These are phyloP conservation scores for Amblyopsis rosae DNA, from an alignment of 2,113 vertebrate species.

Conservation along the genomic window DNA sequence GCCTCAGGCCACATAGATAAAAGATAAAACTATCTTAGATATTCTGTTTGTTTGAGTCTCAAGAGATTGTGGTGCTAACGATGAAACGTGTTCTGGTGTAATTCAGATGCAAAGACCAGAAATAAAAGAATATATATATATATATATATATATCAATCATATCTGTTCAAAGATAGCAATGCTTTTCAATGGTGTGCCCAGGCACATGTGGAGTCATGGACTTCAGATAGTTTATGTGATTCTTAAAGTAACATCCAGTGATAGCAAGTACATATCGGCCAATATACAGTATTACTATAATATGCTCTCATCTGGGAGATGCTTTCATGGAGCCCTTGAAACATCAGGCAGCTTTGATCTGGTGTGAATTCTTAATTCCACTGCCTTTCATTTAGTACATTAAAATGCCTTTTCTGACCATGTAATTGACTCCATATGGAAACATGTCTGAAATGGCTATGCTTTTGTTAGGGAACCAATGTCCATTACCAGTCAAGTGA, in stretches of 20 bases:
- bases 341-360: slow-evolving; percentile 44
- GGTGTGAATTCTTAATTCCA: slow-evolving; percentile 41
- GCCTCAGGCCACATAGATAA: slow-evolving; percentile 22
- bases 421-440: slow-evolving; percentile 13
- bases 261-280: not conserved
- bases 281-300: slow-evolving; percentile 1
- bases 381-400: slow-evolving; percentile 66
- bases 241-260: not conserved
- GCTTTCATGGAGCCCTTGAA: slow-evolving; percentile 20
- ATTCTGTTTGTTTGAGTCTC: slow-evolving; percentile 11
- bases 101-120: slow-evolving; percentile 11
- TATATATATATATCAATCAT: slow-evolving; percentile 19
- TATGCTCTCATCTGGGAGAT: slow-evolving; percentile 26
- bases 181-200: too few species aligned
- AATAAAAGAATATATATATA: not conserved
- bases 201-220: too few species aligned
- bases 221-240: too few species aligned
- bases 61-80: slow-evolving; percentile 7
- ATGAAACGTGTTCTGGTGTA: not conserved
- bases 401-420: slow-evolving; percentile 52
- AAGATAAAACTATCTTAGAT: slow-evolving; percentile 18
- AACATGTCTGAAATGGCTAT: slow-evolving; percentile 31
- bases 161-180: not conserved
- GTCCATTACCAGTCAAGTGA: slow-evolving; percentile 2
- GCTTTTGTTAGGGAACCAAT: slow-evolving; percentile 4